Base-by-base conservation (phyloP, 2,797 vertebrate genomes). In the Megalops cyprinoides region DNA sequence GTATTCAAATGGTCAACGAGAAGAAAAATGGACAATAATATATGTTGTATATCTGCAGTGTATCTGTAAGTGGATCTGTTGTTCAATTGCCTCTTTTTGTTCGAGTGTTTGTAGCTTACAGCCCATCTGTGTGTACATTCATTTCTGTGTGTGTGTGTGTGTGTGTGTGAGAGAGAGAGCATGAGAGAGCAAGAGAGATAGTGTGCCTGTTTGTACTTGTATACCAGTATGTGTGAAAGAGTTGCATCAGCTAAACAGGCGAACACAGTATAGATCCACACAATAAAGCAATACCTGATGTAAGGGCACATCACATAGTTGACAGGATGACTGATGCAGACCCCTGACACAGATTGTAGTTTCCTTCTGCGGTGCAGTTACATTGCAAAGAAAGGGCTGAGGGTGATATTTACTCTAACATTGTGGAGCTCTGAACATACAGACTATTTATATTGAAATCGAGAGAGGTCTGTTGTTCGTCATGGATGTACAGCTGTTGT, bases 261-360 rank as follows among this genome's bases (percentile, higher is more conserved):
- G 73, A 31, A 82, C 83, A 79, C 49, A 39, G 60, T 80, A 79
- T 79, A 75, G 48, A 80, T 25, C 76, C 76, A 82, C 69, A 78
- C 42, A 81, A 51, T 60, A 79, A 84, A 88, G 88, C 86, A 89
- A 89, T 88, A 88, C 46, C 80, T 79, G 56, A 56, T 79, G 80
- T 82, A 84, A 80, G 84, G 84, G 81, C 69, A 78, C 75, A 81
- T 74, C 69, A 73, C 53, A 48, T 58, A n/a, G 42, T 56, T 79
- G 56, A 48, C 55, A 37, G 78, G n/a, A 79, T 37, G 48, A 82
- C 58, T 79, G 48, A 76, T 34, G 73, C 81, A 75, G 75, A 67
- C 62, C 28, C 67, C 56, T 65, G 62, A 65, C 62, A 37, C 31
- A 65, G 18, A 44, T 23, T 44, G 37, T 42, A 44, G 37, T 74